Base-by-base conservation (phyloP, 1,140 invertebrate species). In the Apis cerana region DNA sequence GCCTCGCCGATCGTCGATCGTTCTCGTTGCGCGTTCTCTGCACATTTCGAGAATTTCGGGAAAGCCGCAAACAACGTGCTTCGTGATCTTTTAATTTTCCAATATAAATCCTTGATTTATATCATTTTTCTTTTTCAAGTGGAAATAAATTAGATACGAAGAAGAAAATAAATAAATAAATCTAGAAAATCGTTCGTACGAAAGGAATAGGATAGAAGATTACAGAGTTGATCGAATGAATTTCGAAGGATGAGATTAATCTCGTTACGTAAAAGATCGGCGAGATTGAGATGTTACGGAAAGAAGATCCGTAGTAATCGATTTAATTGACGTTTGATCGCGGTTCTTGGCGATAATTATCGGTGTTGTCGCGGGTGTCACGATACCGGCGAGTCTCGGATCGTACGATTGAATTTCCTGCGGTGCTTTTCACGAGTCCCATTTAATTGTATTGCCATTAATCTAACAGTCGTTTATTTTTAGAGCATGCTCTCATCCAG, bases 1-100 rank as follows among this genome's bases (percentile, higher is more conserved):
- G 77, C 80, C 80, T 58, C 69, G 72, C 85, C 77, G 80, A 88
- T 89, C 80, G 74, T 61, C 75, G 83, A 89, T 89, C 69, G 80
- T 78, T 82, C 5, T 67, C 70, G 78, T 56, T 52, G 56, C 64
- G 75, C 54, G 9, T 65, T 72, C 52, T 62, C 76, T 50, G 64
- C 77, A 74, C 68, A 52, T 77, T 43, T 80, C 70, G 65, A 82
- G 23, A 82, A 76, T 68, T 64, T 43, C 72, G 62, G 33, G 33
- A 52, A 21, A 75, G 48, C 43, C n/a, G 1, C 7, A n/a, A 21
- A 23, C 23, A 15, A 15, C n/a, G 13, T 23, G 61, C 23, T 62
- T 23, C n/a, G n/a, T 17, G 61, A 62, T 27, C 0, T n/a, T 0
- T 61, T 7, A 23, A 62, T 15, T 17, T 15, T 15, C 13, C 7